A percentile compares a stretch with the other conserved stretches of the same genome.
These are phyloP conservation scores for Cathartes aura DNA, from an alignment of 2,113 vertebrate species.

Conservation along the genomic window DNA sequence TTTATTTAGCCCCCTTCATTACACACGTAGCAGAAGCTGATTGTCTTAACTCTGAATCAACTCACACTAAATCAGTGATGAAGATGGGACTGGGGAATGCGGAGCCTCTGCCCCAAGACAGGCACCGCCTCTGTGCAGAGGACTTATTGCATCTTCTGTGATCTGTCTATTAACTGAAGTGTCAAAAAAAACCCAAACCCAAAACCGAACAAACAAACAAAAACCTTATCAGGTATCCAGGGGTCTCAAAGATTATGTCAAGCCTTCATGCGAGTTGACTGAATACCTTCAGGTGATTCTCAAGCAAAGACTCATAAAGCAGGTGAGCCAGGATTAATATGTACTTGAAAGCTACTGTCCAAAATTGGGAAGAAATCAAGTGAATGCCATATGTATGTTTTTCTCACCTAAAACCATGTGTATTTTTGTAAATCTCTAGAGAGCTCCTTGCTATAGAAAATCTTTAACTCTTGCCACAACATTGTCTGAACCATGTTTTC, in stretches of 20 bases:
- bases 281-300: background rate
- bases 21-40: background rate
- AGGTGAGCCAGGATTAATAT: background rate
- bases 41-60: background rate
- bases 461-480: background rate
- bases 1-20: background rate
- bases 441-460: background rate
- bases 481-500: background rate
- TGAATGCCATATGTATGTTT: background rate
- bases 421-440: background rate
- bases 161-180: background rate
- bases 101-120: background rate
- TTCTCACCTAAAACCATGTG: background rate
- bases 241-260: background rate
- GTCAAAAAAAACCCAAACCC: background rate
- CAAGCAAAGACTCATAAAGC: background rate
- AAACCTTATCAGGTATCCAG: too few species aligned
- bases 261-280: background rate
- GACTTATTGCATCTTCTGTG: background rate
- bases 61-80: background rate
- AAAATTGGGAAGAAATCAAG: background rate
- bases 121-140: accelerated
- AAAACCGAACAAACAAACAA: too few species aligned
- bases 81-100: background rate
- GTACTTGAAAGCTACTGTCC: background rate